phyloP scores from a whole-genome alignment of 2,797 vertebrate genomes.

The Salarias fasciatus region DNA sequence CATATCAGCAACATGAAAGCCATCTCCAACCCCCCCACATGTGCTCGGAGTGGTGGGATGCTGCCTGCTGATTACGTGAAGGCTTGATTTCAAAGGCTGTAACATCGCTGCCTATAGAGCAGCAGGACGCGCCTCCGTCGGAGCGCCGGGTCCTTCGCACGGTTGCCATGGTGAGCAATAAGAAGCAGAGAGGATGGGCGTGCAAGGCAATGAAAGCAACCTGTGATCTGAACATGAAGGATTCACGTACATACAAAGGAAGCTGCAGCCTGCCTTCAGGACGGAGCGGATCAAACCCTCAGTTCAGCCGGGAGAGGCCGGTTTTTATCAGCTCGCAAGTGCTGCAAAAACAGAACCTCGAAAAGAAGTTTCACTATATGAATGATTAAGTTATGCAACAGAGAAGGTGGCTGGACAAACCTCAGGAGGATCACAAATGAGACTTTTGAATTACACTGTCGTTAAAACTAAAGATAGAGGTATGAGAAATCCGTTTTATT shows the following conservation, averaged over 20 bases:
- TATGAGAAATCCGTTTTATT: no score
- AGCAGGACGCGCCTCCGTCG: constrained; percentile 21
- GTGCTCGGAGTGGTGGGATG: constrained; percentile 40
- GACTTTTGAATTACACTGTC: no score
- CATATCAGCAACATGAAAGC: constrained; percentile 52
- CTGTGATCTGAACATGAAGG: constrained; percentile 10
- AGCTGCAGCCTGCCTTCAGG: background rate
- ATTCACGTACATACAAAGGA: background rate
- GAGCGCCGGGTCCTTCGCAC: constrained; percentile 5
- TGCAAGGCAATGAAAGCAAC: constrained; percentile 18
- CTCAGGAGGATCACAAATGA: no score
- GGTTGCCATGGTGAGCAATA: constrained; percentile 43
- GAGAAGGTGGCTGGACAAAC: no score
- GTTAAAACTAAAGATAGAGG: no score
- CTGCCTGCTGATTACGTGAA: constrained; percentile 54
- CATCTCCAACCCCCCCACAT: constrained; percentile 47
- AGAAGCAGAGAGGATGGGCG: background rate
- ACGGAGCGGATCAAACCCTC: no score
- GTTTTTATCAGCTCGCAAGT: no score
- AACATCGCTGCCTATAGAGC: constrained; percentile 34
- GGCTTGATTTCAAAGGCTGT: constrained; percentile 54
- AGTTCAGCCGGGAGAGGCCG: no score
- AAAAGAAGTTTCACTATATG: no score
- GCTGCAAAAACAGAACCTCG: no score
- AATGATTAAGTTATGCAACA: no score